These are phyloP conservation scores for Drosophila ananassae DNA, from an alignment of 1,140 invertebrate species.

Conservation along the genomic window DNA sequence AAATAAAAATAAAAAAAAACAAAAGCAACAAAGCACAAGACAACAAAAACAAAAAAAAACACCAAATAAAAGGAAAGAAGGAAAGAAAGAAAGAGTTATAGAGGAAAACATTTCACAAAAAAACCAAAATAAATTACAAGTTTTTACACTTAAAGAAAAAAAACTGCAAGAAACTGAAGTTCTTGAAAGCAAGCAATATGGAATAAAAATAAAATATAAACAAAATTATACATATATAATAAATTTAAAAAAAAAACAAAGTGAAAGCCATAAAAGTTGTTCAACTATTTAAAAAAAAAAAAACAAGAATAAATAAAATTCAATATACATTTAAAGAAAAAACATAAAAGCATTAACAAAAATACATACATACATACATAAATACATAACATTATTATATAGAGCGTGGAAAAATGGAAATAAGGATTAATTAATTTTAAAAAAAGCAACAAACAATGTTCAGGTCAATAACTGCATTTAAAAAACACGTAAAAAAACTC, in stretches of 20 bases:
- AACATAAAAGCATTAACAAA: too few relatives aligned
- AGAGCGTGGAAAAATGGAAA: slow-evolving; percentile 8
- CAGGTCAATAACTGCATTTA: slow-evolving; percentile 82
- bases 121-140: slow-evolving; percentile 18
- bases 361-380: slow-evolving; percentile 40
- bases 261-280: slow-evolving; percentile 41
- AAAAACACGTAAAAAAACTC: slow-evolving; percentile 23
- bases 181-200: slow-evolving; percentile 43
- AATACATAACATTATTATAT: slow-evolving; percentile 31
- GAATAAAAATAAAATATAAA: slow-evolving; percentile 22
- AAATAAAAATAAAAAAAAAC: slow-evolving; percentile 21
- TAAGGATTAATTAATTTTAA: slow-evolving; percentile 44
- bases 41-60: slow-evolving; percentile 34
- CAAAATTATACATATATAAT: slow-evolving; percentile 4
- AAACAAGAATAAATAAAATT: slow-evolving; percentile 11
- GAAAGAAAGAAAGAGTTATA: slow-evolving; percentile 16
- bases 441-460: slow-evolving; percentile 60
- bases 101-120: slow-evolving; percentile 43
- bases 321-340: slow-evolving; percentile 15
- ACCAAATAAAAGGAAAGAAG: slow-evolving; percentile 25
- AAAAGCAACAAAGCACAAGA: slow-evolving; percentile 21
- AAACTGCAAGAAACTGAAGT: slow-evolving; percentile 7
- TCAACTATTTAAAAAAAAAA: slow-evolving; percentile 48
- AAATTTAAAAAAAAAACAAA: slow-evolving; percentile 13
- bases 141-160: slow-evolving; percentile 51